Evolutionary conservation across 2,113 vertebrate genomes (phyloP), one percentile per base, ranked within the genome.

Genomic region (Eptatretus burgeri): DNA sequence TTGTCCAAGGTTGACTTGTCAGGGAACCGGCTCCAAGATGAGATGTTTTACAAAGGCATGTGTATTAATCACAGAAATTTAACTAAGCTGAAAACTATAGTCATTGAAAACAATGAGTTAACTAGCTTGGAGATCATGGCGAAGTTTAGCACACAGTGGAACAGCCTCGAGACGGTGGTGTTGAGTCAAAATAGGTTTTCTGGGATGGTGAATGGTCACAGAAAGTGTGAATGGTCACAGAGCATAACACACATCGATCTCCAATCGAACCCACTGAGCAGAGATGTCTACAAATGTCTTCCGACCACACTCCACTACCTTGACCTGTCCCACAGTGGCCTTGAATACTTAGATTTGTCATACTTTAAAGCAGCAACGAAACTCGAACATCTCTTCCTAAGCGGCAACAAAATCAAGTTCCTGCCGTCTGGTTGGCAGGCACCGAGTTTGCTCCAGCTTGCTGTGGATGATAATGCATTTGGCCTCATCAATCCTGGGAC

Each of bases 371-470:
- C 62, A n/a, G 74, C 77, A 8, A 68, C 64, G 1, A 63, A 67
- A 63, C 72, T 85, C 5, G 71, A 64, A 19, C 69, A 74, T 56
- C 73, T 84, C 16, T 66, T 73, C 9, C 70, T 84, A 41, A 80
- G 73, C 13, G 78, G 78, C 27, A 85, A 85, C 71, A 82, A 80
- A 70, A 80, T 85, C 68, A 84, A 81, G 66, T 83, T 79, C 68
- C 81, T 83, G 64, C 80, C 80, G 1, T 73, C 74, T 0, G 75
- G 69, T 14, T 83, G 81, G 82, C 64, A 63, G 1, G 78, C 74
- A 51, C 71, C 68, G 1, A 73, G 63, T 2, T 60, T 84, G 66
- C 69, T 65, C 51, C 68, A 63, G 0, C 66, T 85, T 13, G 14
- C 73, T n/a, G 64, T 84, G 10, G 79, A 84, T 1, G 76, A 79